Evolutionary conservation across 2,888 invertebrate genomes (phyloP).

Genomic region (Tupiocoris notatus): DNA sequence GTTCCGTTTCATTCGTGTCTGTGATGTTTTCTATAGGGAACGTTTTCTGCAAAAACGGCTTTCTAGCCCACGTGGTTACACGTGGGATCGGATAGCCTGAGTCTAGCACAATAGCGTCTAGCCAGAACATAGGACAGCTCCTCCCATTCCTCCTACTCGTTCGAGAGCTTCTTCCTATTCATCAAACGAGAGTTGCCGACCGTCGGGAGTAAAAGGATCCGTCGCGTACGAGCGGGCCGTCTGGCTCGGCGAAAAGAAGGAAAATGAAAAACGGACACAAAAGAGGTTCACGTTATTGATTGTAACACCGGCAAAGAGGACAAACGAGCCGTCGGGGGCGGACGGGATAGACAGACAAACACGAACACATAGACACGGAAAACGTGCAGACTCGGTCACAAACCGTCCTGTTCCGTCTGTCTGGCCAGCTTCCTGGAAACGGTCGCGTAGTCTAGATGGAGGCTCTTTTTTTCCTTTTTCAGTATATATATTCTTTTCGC

Average conservation of each 20-base stretch:
- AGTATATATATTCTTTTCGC: not conserved
- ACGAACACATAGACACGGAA: not conserved
- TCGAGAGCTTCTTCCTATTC: not conserved
- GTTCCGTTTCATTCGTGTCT: no score
- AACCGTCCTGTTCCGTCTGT: not conserved
- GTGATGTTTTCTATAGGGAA: no score
- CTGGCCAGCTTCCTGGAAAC: not conserved
- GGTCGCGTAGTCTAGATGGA: not conserved
- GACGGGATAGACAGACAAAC: not conserved
- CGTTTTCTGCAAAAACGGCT: not conserved
- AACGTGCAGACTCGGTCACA: not conserved
- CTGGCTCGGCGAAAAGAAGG: not conserved
- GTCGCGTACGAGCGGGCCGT: not conserved
- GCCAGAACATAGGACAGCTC: constrained; percentile 17
- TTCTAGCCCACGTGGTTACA: not conserved
- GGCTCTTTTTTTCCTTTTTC: not conserved
- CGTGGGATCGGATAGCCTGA: not conserved
- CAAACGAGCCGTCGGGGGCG: no score
- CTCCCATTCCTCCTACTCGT: not conserved
- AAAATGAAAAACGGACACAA: not conserved
- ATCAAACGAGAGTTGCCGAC: not conserved
- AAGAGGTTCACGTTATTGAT: not conserved
- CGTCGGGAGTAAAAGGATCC: not conserved
- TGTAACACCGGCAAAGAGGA: not conserved
- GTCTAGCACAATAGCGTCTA: not conserved